phyloP scores from a whole-genome alignment of 2,113 vertebrate genomes.

The Otocyon megalotis region DNA sequence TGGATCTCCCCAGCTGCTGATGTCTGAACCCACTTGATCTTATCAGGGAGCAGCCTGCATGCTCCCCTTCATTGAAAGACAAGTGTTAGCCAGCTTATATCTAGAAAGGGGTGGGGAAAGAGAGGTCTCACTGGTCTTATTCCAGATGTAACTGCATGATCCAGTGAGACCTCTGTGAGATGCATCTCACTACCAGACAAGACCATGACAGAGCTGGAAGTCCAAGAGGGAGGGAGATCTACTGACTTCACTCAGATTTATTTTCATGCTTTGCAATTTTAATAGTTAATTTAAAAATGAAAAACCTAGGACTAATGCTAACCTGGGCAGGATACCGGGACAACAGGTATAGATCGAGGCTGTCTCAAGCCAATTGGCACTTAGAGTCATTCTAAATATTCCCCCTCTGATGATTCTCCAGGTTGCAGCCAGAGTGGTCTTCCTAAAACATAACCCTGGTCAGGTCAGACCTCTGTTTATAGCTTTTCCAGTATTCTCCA shows the following conservation, averaged over 20 bases:
- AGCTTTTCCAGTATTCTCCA: constrained; percentile 40
- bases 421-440: not conserved
- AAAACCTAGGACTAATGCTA: constrained; percentile 6
- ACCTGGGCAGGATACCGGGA: constrained; percentile 24
- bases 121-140: not conserved
- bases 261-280: constrained; percentile 54
- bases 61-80: constrained; percentile 3
- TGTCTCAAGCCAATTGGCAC: not conserved
- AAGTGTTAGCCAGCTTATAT: not conserved
- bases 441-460: constrained; percentile 45
- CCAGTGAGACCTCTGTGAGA: constrained; percentile 17
- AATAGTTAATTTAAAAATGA: constrained; percentile 23
- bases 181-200: constrained; percentile 42
- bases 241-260: not conserved
- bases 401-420: constrained; percentile 37
- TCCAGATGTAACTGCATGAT: constrained; percentile 4
- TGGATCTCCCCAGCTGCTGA: not conserved
- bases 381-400: not conserved
- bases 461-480: not conserved
- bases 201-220: not conserved
- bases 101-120: not conserved
- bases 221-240: constrained; percentile 25
- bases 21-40: not conserved
- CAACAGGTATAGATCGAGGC: constrained; percentile 16
- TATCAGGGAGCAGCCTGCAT: not conserved